These are phyloP conservation scores for Blastomussa wellsi DNA, from an alignment of 92 coral and sea anemone species.

Conservation along the genomic window DNA sequence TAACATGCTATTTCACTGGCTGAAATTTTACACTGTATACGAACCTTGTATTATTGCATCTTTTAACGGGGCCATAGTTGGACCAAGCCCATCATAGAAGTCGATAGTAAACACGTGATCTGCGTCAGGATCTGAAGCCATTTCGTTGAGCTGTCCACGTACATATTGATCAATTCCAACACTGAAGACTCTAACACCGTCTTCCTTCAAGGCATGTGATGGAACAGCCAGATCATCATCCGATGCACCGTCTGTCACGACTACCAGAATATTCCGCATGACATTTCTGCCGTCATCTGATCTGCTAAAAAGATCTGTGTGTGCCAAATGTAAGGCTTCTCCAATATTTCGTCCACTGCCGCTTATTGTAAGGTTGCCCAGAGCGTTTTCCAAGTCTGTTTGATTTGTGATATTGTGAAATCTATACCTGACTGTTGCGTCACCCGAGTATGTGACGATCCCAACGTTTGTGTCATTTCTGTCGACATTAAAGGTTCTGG, in stretches of 20 bases:
- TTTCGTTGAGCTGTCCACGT: constrained; percentile 9
- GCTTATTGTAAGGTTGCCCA: neutral
- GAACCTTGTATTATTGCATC: constrained; percentile 16
- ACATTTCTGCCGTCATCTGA: constrained; percentile 13
- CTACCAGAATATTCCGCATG: constrained; percentile 14
- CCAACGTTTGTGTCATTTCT: constrained; percentile 8
- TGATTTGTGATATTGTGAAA: constrained; percentile 12
- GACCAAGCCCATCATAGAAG: constrained; percentile 27
- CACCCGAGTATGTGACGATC: constrained; percentile 14
- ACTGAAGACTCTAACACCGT: constrained; percentile 14
- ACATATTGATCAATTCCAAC: constrained; percentile 25
- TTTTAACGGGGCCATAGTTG: constrained; percentile 3
- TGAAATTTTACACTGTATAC: neutral
- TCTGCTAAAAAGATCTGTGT: constrained; percentile 14
- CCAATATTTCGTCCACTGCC: constrained; percentile 26
- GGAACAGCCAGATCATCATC: constrained; percentile 16
- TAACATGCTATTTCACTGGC: neutral
- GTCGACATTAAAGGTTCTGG: constrained; percentile 2
- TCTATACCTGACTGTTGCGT: constrained; percentile 18
- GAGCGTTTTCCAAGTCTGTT: constrained; percentile 4
- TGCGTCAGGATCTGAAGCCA: constrained; percentile 13
- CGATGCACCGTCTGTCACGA: constrained; percentile 12
- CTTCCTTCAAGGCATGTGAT: constrained; percentile 13
- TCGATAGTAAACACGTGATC: constrained; percentile 19
- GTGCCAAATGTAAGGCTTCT: constrained; percentile 16